Base-by-base conservation (phyloP, 2,113 vertebrate species). In the Caloenas nicobarica region DNA sequence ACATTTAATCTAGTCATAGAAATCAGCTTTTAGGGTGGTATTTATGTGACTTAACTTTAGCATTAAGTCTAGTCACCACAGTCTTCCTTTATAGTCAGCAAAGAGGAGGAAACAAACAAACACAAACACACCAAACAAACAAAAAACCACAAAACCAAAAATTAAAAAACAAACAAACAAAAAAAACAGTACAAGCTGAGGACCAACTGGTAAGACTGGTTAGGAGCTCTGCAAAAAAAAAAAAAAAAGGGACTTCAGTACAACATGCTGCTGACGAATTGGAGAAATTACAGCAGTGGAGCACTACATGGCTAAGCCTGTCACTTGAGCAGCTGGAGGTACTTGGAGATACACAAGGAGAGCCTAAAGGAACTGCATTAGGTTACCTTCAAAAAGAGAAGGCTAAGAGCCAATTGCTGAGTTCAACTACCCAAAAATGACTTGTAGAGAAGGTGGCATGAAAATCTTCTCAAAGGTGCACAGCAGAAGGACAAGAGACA, bases 1-100 rank as follows among this genome's bases (percentile, higher is more conserved):
- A 57, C 46, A 72, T 81, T 94, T 92, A 68, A 81, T 74, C 92
- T 76, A 79, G 54, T 62, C 29, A 84, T 1, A 69, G 44, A 78
- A 91, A 95, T 81, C 57, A 76, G 65, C 81, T 93, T 93, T 91
- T 69, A 83, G 51, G 34, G 38, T 70, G 36, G 17, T 60, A 84
- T 78, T 88, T 82, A 87, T 0, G 1, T 68, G 48, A 81, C 54
- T 40, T 79, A 88, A 74, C 53, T 89, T 77, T 26, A 88, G 16
- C 87, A 53, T 58, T 80, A 85, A 76, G 11, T 46, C 78, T 79
- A 38, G 23, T 46, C 46, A 81, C 33, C 60, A 87, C 0, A 51
- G 29, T 16, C 57, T 92, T 87, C 42, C 36, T 87, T 64, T 62
- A 54, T 3, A 71, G 56, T 16, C 42, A 87, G 31, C 31, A 78